A percentile compares a stretch with the other conserved stretches of the same genome.
Evolutionary conservation across 2,797 vertebrate species (phyloP).

Genomic region (Dryobates pubescens): DNA sequence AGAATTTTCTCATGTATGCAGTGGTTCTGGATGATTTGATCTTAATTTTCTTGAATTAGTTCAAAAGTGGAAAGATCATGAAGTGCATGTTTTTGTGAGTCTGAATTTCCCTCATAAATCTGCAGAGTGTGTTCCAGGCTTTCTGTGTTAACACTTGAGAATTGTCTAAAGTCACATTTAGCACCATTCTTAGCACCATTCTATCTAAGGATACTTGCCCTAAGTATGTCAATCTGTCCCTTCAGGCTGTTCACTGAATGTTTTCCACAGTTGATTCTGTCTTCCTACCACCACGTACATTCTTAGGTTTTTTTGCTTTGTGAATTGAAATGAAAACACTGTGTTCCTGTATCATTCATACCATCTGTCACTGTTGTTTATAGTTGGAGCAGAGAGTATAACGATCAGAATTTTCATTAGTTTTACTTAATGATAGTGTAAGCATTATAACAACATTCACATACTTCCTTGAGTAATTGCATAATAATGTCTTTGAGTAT

Average conservation of each 20-base stretch:
- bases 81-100: background rate
- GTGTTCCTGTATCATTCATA: background rate
- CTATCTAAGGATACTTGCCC: background rate
- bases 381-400: background rate
- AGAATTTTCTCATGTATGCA: background rate
- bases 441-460: background rate
- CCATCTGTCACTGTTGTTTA: background rate
- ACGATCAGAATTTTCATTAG: background rate
- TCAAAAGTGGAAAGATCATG: background rate
- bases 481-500: background rate
- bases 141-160: background rate
- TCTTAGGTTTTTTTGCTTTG: background rate
- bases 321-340: background rate
- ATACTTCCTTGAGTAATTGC: background rate
- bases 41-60: background rate
- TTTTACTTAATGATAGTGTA: background rate
- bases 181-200: background rate
- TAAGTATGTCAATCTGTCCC: background rate
- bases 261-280: background rate
- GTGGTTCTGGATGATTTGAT: background rate
- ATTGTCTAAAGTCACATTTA: background rate
- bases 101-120: background rate
- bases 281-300: background rate
- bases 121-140: background rate
- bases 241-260: background rate